phyloP scores from a whole-genome alignment of 1,140 invertebrate genomes.

The Sweltsa coloradensis region DNA sequence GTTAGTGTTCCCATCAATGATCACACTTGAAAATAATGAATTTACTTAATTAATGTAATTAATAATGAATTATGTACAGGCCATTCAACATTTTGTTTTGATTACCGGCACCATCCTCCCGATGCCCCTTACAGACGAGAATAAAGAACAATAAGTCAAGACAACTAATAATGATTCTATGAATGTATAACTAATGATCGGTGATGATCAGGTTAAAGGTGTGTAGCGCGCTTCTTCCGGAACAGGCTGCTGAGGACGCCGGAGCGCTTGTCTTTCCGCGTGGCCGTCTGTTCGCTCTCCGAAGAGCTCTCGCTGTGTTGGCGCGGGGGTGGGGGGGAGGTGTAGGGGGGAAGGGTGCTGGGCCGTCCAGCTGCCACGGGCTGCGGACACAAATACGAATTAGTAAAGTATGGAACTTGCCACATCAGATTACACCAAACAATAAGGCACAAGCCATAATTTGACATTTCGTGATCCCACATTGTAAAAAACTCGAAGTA shows the following conservation, averaged over 20 bases:
- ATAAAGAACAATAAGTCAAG: no score
- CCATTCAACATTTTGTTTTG: no score
- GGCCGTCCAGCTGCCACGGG: conserved; percentile 30
- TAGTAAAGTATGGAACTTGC: neutral
- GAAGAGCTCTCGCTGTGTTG: conserved; percentile 34
- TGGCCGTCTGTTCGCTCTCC: conserved; percentile 32
- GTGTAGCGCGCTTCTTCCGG: conserved; percentile 21
- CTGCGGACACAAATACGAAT: conserved; percentile 23
- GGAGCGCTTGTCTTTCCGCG: conserved; percentile 32
- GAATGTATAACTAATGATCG: no score
- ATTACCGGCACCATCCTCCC: no score
- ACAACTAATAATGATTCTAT: no score
- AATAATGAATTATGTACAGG: no score
- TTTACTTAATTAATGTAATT: no score
- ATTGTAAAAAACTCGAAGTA: conserved; percentile 4
- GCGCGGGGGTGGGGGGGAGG: conserved; percentile 29
- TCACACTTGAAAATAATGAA: no score
- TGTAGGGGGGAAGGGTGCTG: conserved; percentile 32
- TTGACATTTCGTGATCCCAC: neutral
- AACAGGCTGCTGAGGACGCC: conserved; percentile 35
- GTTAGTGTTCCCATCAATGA: no score
- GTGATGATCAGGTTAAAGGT: no score
- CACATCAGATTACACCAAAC: neutral
- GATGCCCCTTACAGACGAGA: no score
- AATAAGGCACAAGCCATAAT: neutral